A percentile compares a stretch with the other conserved stretches of the same genome.
phyloP scores from a whole-genome alignment of 2,888 invertebrate genomes.

The Monochamus alternatus region DNA sequence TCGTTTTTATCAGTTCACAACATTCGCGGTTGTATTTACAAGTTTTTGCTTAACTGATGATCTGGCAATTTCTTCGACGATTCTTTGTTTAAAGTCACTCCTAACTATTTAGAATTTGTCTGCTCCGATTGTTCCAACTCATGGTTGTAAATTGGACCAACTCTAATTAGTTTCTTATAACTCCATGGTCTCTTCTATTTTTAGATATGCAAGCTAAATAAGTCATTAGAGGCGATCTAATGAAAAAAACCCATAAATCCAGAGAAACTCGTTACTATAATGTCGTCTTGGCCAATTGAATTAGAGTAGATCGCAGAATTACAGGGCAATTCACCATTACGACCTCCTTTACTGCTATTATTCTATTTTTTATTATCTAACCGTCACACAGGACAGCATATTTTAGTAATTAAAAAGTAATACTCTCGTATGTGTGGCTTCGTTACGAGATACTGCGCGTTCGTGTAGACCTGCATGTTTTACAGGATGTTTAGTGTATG shows the following conservation, averaged over 20 bases:
- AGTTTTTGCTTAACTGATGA: too few relatives aligned
- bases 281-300: background rate
- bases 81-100: too few relatives aligned
- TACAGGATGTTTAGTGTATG: background rate
- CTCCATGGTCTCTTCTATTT: too few relatives aligned
- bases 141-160: too few relatives aligned
- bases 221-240: background rate
- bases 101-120: too few relatives aligned
- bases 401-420: conserved; percentile 17
- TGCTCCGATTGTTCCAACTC: too few relatives aligned
- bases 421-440: background rate
- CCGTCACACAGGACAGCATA: background rate
- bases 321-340: conserved; percentile 1
- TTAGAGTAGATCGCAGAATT: background rate
- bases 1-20: too few relatives aligned
- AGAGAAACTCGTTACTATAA: background rate
- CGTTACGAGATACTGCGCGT: background rate
- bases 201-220: background rate
- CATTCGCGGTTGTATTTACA: too few relatives aligned
- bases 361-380: background rate
- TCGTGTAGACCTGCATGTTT: background rate
- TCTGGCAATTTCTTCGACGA: too few relatives aligned
- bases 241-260: background rate
- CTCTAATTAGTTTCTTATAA: too few relatives aligned
- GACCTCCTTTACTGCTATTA: background rate